Percentiles rank a stretch among this genome's conserved stretches.
phyloP scores from a whole-genome alignment of 2,113 vertebrate species.

The Lamprologus lemairii region DNA sequence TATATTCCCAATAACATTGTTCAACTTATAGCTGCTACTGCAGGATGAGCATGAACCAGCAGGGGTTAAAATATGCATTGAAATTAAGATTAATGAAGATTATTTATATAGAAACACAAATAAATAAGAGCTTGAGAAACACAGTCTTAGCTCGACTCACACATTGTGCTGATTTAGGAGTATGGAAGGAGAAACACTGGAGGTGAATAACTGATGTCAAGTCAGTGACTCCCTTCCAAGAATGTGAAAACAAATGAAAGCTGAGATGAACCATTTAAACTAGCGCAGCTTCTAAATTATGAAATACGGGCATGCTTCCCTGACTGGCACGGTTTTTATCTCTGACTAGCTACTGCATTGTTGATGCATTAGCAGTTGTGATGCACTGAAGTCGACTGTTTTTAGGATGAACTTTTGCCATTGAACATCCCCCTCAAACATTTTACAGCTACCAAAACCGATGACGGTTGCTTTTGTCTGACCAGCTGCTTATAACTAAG shows the following conservation, averaged over 20 bases:
- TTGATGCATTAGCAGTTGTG: background rate
- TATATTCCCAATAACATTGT: background rate
- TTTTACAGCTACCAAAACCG: background rate
- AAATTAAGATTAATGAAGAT: background rate
- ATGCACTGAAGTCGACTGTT: background rate
- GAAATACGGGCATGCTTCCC: background rate
- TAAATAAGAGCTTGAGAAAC: background rate
- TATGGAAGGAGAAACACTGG: background rate
- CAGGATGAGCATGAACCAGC: background rate
- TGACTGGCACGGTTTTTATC: background rate
- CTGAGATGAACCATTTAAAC: conserved; percentile 2
- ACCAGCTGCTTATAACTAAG: background rate
- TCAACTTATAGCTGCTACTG: background rate
- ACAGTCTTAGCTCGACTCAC: background rate
- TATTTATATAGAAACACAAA: background rate
- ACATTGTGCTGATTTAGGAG: conserved; percentile 23
- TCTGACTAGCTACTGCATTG: background rate
- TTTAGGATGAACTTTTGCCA: background rate
- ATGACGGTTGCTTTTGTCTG: background rate
- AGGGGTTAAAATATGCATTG: background rate
- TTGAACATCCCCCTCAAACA: background rate
- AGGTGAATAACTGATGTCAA: conserved; percentile 38
- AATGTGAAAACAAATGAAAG: conserved; percentile 32
- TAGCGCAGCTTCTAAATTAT: background rate
- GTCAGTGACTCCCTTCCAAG: conserved; percentile 24